Evolutionary conservation across 1,140 invertebrate species (phyloP).

Genomic region (Mylabris phalerata): DNA sequence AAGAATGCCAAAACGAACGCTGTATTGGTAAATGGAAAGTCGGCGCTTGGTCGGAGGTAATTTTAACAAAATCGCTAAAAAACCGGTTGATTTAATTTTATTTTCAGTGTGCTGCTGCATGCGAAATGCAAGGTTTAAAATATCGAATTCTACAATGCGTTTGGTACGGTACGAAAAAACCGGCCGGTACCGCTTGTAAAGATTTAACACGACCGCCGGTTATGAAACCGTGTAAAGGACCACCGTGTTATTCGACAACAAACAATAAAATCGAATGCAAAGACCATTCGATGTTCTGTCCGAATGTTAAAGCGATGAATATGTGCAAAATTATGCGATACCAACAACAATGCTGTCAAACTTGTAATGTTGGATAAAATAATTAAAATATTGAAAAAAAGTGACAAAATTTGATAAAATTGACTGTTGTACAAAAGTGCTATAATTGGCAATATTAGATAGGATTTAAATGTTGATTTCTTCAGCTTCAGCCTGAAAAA

Average conservation of each 20-base stretch:
- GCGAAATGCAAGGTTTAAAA: conserved; percentile 65
- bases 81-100: background rate
- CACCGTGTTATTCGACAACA: conserved; percentile 48
- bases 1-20: conserved; percentile 70
- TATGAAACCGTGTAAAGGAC: conserved; percentile 66
- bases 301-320: conserved; percentile 73
- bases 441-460: too few relatives aligned
- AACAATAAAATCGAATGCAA: conserved; percentile 51
- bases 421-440: too few relatives aligned
- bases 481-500: too few relatives aligned
- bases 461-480: too few relatives aligned
- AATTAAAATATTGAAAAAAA: too few relatives aligned
- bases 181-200: conserved; percentile 74
- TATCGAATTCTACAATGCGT: conserved; percentile 81
- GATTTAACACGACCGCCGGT: conserved; percentile 65
- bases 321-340: conserved; percentile 75
- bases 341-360: conserved; percentile 75
- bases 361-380: conserved; percentile 47
- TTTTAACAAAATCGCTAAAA: conserved; percentile 16
- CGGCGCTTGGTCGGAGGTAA: conserved; percentile 82
- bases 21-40: conserved; percentile 80
- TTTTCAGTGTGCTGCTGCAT: conserved; percentile 69
- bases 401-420: too few relatives aligned
- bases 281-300: conserved; percentile 72
- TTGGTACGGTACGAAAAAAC: conserved; percentile 74